A percentile compares a stretch with the other conserved stretches of the same genome.
Conservation (phyloP, 2,797 vertebrate genomes). For the Lemur catta region DNA sequence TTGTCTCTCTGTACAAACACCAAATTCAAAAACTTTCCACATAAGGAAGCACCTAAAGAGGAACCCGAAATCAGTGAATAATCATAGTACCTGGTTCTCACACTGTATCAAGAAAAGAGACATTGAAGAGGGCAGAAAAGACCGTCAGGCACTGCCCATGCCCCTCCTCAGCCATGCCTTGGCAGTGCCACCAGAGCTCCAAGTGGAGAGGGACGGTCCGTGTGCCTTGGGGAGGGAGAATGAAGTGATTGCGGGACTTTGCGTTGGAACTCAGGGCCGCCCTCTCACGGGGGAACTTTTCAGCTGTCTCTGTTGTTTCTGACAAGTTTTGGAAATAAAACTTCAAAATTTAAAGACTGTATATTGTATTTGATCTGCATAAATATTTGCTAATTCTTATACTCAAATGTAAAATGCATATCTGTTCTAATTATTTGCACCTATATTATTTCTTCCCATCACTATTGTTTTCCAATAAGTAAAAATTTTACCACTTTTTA, state of each 20-base stretch:
- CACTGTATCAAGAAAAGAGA: too few species aligned
- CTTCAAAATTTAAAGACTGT: neutral
- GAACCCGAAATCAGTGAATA: neutral
- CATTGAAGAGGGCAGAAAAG: neutral
- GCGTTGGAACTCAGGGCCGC: too few species aligned
- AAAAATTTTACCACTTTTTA: neutral
- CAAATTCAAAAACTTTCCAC: neutral
- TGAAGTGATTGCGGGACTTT: neutral
- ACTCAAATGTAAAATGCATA: neutral
- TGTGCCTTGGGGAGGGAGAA: neutral
- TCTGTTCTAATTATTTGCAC: neutral
- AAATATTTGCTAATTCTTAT: neutral
- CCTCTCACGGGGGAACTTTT: neutral
- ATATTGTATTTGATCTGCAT: neutral
- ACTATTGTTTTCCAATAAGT: neutral
- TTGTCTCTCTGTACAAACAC: neutral
- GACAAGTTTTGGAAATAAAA: neutral
- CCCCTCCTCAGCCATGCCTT: neutral
- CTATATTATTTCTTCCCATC: neutral
- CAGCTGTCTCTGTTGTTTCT: neutral
- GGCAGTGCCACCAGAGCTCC: too few species aligned
- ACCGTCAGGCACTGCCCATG: fast-evolving
- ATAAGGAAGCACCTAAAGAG: neutral
- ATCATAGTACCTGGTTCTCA: neutral
- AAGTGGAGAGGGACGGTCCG: neutral